A percentile compares a stretch with the other conserved stretches of the same genome.
phyloP scores from a whole-genome alignment of 1,140 invertebrate species.

The Pachyrhynchus sulphureomaculatus region DNA sequence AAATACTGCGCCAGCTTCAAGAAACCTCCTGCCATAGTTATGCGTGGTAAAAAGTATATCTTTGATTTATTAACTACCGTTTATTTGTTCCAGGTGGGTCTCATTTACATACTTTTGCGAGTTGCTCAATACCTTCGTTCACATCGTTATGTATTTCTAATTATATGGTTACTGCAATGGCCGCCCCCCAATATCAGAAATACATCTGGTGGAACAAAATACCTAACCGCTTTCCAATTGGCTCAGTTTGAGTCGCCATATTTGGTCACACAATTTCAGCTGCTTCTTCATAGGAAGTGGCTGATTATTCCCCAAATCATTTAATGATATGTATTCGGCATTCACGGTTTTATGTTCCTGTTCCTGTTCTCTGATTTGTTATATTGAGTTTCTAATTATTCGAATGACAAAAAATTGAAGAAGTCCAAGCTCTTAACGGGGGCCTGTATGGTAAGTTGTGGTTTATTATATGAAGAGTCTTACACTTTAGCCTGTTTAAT shows the following conservation, averaged over 20 bases:
- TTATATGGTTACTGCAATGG: constrained; percentile 89
- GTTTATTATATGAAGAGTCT: too few species aligned
- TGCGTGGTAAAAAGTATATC: too few species aligned
- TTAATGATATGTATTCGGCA: constrained; percentile 93
- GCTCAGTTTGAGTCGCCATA: constrained; percentile 89
- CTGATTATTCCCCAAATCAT: constrained; percentile 87
- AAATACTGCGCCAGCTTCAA: too few species aligned
- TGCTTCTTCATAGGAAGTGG: constrained; percentile 88
- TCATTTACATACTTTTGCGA: constrained; percentile 91
- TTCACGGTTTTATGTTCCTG: constrained; percentile 90
- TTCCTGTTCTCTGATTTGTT: constrained; percentile 94
- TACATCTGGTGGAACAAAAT: constrained; percentile 96
- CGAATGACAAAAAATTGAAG: constrained; percentile 41
- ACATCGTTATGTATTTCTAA: constrained; percentile 95
- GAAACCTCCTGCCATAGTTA: too few species aligned
- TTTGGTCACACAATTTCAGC: constrained; percentile 86
- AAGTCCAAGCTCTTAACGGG: constrained; percentile 52
- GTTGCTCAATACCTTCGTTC: constrained; percentile 88
- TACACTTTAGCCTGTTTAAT: neutral
- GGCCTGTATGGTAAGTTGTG: constrained; percentile 63
- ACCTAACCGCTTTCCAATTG: constrained; percentile 90
- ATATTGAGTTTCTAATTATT: constrained; percentile 86
- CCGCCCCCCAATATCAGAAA: constrained; percentile 85
- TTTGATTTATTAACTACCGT: too few species aligned
- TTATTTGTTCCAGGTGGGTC: constrained; percentile 76